Evolutionary conservation across 2,797 vertebrate species (phyloP), one percentile per base, ranked within the genome.

Genomic region (Agapornis canus): DNA sequence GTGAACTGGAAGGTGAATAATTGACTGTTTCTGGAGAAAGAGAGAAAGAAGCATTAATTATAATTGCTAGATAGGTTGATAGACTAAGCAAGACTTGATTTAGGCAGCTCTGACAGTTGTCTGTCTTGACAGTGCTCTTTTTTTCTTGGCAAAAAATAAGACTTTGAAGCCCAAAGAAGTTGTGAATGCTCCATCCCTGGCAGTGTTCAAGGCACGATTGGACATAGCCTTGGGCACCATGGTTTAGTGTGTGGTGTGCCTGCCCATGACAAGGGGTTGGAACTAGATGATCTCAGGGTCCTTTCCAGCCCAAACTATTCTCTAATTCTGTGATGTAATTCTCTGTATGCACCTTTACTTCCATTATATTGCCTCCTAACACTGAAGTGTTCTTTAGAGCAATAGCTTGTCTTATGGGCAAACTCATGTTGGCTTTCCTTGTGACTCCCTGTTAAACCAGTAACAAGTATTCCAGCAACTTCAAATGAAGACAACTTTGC

Each of bases 1-100:
- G 97, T 99, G 18, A 99, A 99, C 96, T 99, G 99, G 99, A 99
- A 99, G 98, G 99, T 99, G 96, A 96, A 21, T 95, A 90, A 69
- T 43, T 48, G n/a, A 52, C 10, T 81, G 11, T 71, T 87, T 93
- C 65, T 80, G 13, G 73, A 51, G 60, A 48, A 79, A 72, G 10
- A 22, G 13, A n/a, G 59, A 51, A 85, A 76, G 11, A 39, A 61
- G 6, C 37, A 16, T 29, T 56, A 27, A 52, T 47, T 75, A 31
- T 42, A 31, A 13, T 40, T 81, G 57, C 63, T 86, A 51, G 25
- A 18, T 51, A 15, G 76, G 12, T 59, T 54, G 20, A 47, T 16
- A 42, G 20, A 29, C 45, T 27, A 42, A 82, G 49, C 35, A 56
- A 19, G 26, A 29, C 47, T 85, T 61, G 25, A 59, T 66, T 32